A percentile compares a stretch with the other conserved stretches of the same genome.
Conservation (phyloP, 1,140 invertebrate species). For the Eubasilissa regina region DNA sequence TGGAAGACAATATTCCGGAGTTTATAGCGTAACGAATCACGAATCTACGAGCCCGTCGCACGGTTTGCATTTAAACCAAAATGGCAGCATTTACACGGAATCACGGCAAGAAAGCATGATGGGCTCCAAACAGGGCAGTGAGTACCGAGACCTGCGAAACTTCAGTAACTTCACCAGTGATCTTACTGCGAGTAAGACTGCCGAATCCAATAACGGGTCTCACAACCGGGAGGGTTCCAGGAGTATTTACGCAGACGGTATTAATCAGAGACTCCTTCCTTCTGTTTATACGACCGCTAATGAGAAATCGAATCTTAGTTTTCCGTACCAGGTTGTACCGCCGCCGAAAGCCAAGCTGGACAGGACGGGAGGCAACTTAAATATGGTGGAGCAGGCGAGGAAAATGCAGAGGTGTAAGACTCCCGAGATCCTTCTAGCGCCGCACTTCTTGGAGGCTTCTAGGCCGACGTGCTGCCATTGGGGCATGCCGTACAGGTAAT, state of each 20-base stretch:
- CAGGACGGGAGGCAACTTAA: conserved; percentile 39
- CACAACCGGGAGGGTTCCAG: conserved; percentile 29
- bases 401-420: conserved; percentile 77
- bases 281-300: conserved; percentile 29
- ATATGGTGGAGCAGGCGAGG: conserved; percentile 64
- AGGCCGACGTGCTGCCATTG: conserved; percentile 70
- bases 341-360: conserved; percentile 61
- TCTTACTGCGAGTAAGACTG: neutral
- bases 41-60: conserved; percentile 40
- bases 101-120: conserved; percentile 34
- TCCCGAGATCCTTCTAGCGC: conserved; percentile 84
- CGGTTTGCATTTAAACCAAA: conserved; percentile 22
- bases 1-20: conserved; percentile 61
- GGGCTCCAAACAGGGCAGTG: conserved; percentile 44
- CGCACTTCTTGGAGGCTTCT: conserved; percentile 76
- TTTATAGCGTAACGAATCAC: conserved; percentile 62
- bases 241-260: conserved; percentile 37
- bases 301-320: conserved; percentile 43
- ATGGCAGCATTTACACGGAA: conserved; percentile 43
- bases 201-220: conserved; percentile 8
- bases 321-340: conserved; percentile 60
- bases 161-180: conserved; percentile 32
- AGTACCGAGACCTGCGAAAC: conserved; percentile 52
- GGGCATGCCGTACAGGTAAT: conserved; percentile 68
- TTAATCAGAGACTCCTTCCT: conserved; percentile 9